Evolutionary conservation across 2,797 vertebrate species (phyloP).

Genomic region (Discoglossus pictus): DNA sequence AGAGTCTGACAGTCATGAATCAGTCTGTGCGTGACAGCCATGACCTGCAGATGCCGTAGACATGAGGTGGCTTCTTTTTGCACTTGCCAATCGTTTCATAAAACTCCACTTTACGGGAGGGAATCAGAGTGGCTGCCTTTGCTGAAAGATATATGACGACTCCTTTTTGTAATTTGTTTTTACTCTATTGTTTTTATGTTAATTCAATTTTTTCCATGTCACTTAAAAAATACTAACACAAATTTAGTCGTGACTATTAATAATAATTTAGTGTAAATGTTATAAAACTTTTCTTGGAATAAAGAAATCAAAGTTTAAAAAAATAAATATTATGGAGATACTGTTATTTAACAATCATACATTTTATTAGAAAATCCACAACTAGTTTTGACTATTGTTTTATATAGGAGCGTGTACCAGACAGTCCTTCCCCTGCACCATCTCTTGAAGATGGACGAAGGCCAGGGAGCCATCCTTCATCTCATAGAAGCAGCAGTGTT

Average conservation of each 20-base stretch:
- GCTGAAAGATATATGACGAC: no score
- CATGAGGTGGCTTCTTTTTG: conserved; percentile 61
- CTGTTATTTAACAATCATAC: no score
- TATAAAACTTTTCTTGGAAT: no score
- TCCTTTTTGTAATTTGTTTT: no score
- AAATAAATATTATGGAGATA: no score
- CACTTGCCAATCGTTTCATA: conserved; percentile 58
- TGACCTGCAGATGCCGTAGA: conserved; percentile 60
- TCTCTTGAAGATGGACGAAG: conserved; percentile 95
- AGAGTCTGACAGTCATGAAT: conserved; percentile 65
- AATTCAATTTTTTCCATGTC: no score
- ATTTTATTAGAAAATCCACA: conserved; percentile 10
- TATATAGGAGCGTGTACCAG: conserved; percentile 90
- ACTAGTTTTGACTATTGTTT: conserved; percentile 35
- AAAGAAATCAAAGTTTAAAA: no score
- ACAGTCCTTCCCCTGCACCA: conserved; percentile 95
- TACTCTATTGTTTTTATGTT: no score
- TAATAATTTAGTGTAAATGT: no score
- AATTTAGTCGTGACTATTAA: no score
- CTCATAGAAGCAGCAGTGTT: conserved; percentile 97
- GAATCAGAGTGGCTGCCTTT: no score
- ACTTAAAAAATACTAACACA: no score
- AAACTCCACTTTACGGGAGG: conserved; percentile 55
- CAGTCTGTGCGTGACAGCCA: conserved; percentile 59
- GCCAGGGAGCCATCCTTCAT: conserved; percentile 95